Conservation (phyloP, 2,113 vertebrate species). For the Neodontobutis hainanensis region DNA sequence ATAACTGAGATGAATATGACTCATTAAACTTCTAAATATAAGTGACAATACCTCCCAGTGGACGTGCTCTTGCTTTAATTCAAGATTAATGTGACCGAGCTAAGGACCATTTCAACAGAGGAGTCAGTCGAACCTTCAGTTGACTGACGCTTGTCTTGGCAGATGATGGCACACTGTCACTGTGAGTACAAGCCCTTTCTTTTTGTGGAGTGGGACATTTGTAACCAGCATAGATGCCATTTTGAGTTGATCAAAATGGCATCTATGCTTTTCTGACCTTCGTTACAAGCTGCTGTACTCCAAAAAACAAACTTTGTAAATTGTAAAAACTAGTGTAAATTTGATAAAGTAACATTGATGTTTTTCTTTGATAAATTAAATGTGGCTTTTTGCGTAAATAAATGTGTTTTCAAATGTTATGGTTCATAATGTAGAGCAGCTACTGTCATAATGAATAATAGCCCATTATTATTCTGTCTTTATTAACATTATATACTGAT, state of each 20-base stretch:
- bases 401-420: too few relatives aligned
- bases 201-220: constrained; percentile 26
- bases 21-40: constrained; percentile 14
- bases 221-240: constrained; percentile 38
- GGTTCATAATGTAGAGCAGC: too few relatives aligned
- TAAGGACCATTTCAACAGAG: constrained; percentile 32
- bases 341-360: too few relatives aligned
- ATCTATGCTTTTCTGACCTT: not conserved
- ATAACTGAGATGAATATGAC: too few relatives aligned
- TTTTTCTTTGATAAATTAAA: too few relatives aligned
- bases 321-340: too few relatives aligned
- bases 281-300: not conserved
- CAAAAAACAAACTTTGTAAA: too few relatives aligned
- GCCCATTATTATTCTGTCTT: too few relatives aligned
- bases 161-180: constrained; percentile 43
- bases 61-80: constrained; percentile 43
- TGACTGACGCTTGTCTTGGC: constrained; percentile 63
- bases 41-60: constrained; percentile 35
- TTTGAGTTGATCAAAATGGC: constrained; percentile 10
- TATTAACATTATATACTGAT: too few relatives aligned
- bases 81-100: constrained; percentile 47
- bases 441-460: too few relatives aligned
- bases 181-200: constrained; percentile 1
- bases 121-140: constrained; percentile 62
- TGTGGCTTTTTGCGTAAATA: too few relatives aligned